These are phyloP conservation scores for Hetaerina americana DNA, from an alignment of 1,140 invertebrate genomes.

Conservation along the genomic window DNA sequence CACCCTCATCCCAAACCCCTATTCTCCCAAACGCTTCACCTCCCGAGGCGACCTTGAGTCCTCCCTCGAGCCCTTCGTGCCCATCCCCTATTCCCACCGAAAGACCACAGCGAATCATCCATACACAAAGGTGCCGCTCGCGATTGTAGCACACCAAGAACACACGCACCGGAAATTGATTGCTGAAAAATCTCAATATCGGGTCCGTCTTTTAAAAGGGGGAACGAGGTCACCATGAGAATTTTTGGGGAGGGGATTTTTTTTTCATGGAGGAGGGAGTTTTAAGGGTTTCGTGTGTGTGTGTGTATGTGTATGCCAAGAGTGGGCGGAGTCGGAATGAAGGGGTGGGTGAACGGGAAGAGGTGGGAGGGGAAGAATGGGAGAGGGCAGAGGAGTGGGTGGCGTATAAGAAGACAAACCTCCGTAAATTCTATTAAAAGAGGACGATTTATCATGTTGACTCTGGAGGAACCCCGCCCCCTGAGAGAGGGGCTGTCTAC, in stretches of 20 bases:
- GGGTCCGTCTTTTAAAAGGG: not conserved
- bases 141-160: not conserved
- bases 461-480: not conserved
- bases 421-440: constrained; percentile 7
- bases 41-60: not conserved
- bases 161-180: constrained; percentile 3
- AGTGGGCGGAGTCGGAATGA: too few relatives aligned
- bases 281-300: too few relatives aligned
- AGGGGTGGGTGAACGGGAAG: too few relatives aligned
- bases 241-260: too few relatives aligned
- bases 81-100: too few relatives aligned
- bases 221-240: not conserved
- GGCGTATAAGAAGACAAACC: constrained; percentile 1
- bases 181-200: constrained; percentile 7
- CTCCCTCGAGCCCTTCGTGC: too few relatives aligned
- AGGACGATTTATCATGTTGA: constrained; percentile 8
- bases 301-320: too few relatives aligned
- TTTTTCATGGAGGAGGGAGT: too few relatives aligned
- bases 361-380: not conserved
- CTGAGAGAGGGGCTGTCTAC: not conserved
- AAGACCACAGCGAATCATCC: not conserved
- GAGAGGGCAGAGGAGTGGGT: not conserved
- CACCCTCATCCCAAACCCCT: not conserved
- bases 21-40: not conserved
- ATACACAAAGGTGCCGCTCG: not conserved